Percentiles rank a stretch among this genome's conserved stretches.
phyloP scores from a whole-genome alignment of 2,113 vertebrate species.

The Guaruba guarouba region DNA sequence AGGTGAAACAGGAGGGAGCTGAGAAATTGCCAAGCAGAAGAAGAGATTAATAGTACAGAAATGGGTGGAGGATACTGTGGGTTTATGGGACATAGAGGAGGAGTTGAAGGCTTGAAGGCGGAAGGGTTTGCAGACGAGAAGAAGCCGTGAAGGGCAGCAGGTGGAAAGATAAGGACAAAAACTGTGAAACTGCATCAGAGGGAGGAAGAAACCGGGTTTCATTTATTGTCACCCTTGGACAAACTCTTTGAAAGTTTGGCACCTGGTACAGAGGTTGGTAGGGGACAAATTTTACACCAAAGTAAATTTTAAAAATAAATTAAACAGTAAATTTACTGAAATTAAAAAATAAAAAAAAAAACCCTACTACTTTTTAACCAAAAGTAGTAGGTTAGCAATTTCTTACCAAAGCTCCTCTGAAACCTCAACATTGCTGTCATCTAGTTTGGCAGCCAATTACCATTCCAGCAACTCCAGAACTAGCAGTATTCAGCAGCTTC shows the following conservation, averaged over 20 bases:
- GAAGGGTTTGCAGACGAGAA: rapidly evolving
- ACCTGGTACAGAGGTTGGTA: neutral
- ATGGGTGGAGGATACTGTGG: neutral
- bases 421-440: neutral
- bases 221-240: neutral
- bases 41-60: neutral
- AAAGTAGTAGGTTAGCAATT: neutral
- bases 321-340: too few species aligned
- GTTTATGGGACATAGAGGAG: neutral
- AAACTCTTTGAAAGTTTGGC: neutral
- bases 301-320: too few species aligned
- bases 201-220: neutral
- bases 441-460: neutral
- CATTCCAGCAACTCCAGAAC: neutral
- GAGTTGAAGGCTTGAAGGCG: neutral
- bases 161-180: neutral
- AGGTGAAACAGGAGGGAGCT: neutral
- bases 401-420: neutral
- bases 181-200: neutral
- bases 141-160: neutral
- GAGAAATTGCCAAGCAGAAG: neutral
- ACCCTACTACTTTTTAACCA: too few species aligned
- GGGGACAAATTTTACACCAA: neutral
- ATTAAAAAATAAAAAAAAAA: too few species aligned
- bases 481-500: neutral